These are phyloP conservation scores for Pyrocephalus nanus DNA, from an alignment of 2,797 vertebrate species.

Conservation along the genomic window DNA sequence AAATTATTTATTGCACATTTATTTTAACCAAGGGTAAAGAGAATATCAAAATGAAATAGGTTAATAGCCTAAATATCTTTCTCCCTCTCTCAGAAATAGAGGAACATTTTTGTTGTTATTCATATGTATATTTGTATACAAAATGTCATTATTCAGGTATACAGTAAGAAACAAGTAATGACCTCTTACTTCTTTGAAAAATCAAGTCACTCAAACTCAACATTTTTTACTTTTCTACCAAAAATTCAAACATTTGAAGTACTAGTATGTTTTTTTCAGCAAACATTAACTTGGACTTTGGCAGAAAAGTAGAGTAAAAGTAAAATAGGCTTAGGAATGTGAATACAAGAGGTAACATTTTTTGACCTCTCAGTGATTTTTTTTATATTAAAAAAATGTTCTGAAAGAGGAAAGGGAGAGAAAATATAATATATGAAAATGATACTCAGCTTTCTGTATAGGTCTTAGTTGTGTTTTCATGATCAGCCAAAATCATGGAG, in stretches of 20 bases:
- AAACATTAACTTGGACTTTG: neutral
- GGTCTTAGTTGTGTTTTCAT: neutral
- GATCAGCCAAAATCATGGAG: neutral
- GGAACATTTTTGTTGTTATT: neutral
- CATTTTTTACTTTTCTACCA: neutral
- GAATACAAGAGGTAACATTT: neutral
- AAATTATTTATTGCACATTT: neutral
- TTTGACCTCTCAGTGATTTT: neutral
- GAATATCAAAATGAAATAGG: rapidly evolving
- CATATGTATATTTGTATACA: neutral
- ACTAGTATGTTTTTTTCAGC: neutral
- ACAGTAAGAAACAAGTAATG: neutral
- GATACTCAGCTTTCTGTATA: neutral
- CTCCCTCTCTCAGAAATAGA: neutral
- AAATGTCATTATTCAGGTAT: neutral
- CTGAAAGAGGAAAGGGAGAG: neutral
- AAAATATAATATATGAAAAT: neutral
- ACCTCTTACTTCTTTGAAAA: neutral
- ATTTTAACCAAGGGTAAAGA: neutral
- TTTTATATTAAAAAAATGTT: neutral
- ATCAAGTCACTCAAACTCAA: neutral
- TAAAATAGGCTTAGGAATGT: neutral
- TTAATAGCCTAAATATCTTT: neutral
- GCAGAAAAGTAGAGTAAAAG: neutral
- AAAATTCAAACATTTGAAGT: neutral